A percentile compares a stretch with the other conserved stretches of the same genome.
Conservation (phyloP, 2,113 vertebrate genomes). For the Neotoma lepida region DNA sequence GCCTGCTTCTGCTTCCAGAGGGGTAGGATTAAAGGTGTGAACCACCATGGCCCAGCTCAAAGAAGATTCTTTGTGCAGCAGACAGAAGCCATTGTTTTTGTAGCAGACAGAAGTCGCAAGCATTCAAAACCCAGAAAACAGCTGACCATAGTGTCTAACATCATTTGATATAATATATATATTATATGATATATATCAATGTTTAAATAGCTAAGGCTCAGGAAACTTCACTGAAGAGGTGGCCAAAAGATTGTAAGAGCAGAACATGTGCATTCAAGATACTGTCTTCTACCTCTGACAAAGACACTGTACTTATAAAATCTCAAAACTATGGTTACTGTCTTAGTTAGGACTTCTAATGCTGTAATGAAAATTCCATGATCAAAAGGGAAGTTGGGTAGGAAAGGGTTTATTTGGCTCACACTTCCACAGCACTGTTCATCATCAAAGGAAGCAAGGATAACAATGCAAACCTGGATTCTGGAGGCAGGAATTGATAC, state of each 20-base stretch:
- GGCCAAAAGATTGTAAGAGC: not conserved
- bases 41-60: not conserved
- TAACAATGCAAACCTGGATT: not conserved
- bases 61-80: not conserved
- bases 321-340: not conserved
- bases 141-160: too few relatives aligned
- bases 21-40: not conserved
- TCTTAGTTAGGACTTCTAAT: not conserved
- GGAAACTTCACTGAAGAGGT: not conserved
- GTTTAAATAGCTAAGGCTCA: not conserved
- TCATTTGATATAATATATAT: too few relatives aligned
- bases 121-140: not conserved
- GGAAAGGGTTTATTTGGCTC: not conserved
- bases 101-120: not conserved
- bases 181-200: too few relatives aligned
- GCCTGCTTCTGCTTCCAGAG: not conserved
- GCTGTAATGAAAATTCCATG: not conserved
- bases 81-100: not conserved
- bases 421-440: not conserved
- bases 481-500: not conserved
- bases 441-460: not conserved
- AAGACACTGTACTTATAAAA: not conserved
- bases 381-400: not conserved
- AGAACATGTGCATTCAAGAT: not conserved
- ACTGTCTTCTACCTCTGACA: not conserved